Evolutionary conservation across 2,888 invertebrate species (phyloP), one percentile per base, ranked within the genome.

Genomic region (Agriopis aurantiaria): DNA sequence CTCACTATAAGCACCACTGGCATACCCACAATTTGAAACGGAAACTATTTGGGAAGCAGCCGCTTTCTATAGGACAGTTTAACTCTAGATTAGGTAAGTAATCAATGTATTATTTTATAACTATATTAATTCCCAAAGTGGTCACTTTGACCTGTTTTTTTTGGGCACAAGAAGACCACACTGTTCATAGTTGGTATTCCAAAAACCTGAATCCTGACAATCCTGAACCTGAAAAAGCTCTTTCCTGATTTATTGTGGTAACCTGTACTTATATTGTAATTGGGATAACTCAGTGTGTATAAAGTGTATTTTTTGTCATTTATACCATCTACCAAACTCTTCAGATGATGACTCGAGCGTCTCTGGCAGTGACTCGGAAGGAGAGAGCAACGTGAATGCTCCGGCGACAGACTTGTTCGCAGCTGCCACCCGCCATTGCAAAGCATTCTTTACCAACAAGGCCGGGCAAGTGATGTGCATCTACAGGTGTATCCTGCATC

Each of bases 1-100:
- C 96, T 8, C 98, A 98, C 85, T 98, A 97, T 83, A 97, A 97
- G 82, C 91, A 97, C 49, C 98, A 98, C 84, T 98, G 97, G 97
- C 98, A 98, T 85, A 95, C 97, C 4, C 97, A 97, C 82, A 98
- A 98, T 88, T 89, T 98, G 51, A 97, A 97, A 80, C 95, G 96
- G 75, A 96, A 96, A 74, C 85, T 97, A 11, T 95, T 95, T 76
- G 96, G 96, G 2, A 93, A 91, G 70, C 67, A 82, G 33, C 71
- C 94, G 5, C 77, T 95, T 8, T 83, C 91, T 0, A 77, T 93
- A 1, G 89, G 90, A 59, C 90, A 94, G 72, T 95, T 92, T 80
- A 91, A 86, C 81, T 85, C 88, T 55, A 90, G 89, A 80, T 85
- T 89, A 83, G 94, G 94, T 93, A 79, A 68, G 57, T 57, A 49